Conservation (phyloP, 2,113 vertebrate genomes). For the Cettia cetti region DNA sequence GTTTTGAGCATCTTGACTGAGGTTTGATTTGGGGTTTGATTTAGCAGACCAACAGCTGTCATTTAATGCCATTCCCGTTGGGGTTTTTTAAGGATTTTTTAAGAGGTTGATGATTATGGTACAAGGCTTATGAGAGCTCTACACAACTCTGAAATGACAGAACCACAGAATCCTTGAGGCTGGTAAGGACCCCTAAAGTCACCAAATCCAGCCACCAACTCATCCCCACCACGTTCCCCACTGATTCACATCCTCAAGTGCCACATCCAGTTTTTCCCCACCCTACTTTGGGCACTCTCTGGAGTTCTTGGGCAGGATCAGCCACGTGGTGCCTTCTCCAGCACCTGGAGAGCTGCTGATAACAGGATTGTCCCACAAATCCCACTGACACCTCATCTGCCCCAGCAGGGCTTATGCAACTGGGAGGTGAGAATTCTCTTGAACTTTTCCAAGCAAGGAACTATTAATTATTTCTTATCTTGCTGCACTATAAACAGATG, state of each 20-base stretch:
- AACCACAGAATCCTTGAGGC: not conserved
- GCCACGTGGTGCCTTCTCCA: not conserved
- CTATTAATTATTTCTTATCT: slow-evolving; percentile 64
- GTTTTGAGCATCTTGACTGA: not conserved
- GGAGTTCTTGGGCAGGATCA: not conserved
- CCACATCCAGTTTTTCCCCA: not conserved
- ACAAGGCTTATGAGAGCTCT: not conserved
- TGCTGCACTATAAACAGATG: slow-evolving; percentile 48
- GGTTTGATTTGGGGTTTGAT: not conserved
- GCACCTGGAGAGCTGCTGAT: not conserved
- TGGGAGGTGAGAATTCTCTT: slow-evolving; percentile 33
- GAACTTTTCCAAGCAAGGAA: slow-evolving; percentile 25
- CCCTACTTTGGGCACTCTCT: not conserved
- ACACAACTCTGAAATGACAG: not conserved
- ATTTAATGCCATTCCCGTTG: not conserved
- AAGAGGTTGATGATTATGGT: not conserved
- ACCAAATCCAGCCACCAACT: not conserved
- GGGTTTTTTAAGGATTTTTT: not conserved
- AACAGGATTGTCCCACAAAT: not conserved
- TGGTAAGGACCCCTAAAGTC: not conserved
- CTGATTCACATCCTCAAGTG: fast-evolving
- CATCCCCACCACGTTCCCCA: not conserved
- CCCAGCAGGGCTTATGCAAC: not conserved
- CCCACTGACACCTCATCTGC: not conserved
- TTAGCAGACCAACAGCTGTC: not conserved